phyloP scores from a whole-genome alignment of 2,113 vertebrate species.

The Aspidoscelis tigris region DNA sequence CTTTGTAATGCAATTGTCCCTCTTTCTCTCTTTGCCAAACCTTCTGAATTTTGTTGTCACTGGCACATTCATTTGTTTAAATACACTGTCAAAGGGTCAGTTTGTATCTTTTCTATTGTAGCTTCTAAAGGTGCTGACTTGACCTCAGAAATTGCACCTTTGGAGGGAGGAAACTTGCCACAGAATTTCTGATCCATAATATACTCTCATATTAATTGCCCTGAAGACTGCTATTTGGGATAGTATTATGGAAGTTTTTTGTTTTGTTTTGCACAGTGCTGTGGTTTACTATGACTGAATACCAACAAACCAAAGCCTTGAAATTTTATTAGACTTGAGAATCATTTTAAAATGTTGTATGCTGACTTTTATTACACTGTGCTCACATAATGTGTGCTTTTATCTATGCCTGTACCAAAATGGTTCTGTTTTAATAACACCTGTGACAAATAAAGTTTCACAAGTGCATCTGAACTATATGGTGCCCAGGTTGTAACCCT shows the following conservation, averaged over 20 bases:
- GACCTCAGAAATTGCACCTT: constrained; percentile 52
- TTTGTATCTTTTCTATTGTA: constrained; percentile 56
- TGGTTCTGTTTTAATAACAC: constrained; percentile 56
- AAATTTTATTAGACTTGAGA: constrained; percentile 56
- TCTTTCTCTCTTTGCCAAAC: constrained; percentile 48
- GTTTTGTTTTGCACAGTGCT: constrained; percentile 57
- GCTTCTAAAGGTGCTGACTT: constrained; percentile 55
- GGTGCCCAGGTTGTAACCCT: constrained; percentile 44
- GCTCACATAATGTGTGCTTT: constrained; percentile 65
- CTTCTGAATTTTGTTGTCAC: constrained; percentile 59
- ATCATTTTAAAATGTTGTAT: constrained; percentile 65
- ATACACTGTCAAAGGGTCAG: constrained; percentile 60
- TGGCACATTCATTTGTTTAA: constrained; percentile 62
- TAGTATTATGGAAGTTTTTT: constrained; percentile 27
- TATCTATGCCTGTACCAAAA: constrained; percentile 68
- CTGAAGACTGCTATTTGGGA: constrained; percentile 65
- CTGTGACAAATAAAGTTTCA: constrained; percentile 73
- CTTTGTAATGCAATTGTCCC: constrained; percentile 65
- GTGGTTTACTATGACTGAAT: constrained; percentile 58
- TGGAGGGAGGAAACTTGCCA: constrained; percentile 52
- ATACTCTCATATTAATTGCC: constrained; percentile 56
- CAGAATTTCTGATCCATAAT: constrained; percentile 44
- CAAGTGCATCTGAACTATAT: constrained; percentile 58
- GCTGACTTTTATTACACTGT: constrained; percentile 65
- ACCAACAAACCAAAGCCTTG: constrained; percentile 64